Percentiles rank a stretch among this genome's conserved stretches.
Conservation (phyloP, 2,888 invertebrate genomes). For the Thelaira solivaga region DNA sequence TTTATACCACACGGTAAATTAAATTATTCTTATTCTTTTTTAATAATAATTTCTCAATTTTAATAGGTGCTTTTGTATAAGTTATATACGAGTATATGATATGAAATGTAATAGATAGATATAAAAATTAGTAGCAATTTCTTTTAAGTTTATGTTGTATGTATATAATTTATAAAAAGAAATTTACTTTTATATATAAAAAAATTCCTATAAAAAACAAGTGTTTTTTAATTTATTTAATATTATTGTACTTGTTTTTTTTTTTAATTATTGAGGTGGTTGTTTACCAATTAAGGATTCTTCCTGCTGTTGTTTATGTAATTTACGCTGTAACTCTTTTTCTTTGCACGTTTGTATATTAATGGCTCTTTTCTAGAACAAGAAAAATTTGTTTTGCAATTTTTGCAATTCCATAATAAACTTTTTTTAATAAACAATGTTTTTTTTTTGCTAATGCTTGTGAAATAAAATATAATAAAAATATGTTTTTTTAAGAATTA, state of each 20-base stretch:
- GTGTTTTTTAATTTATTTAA: conserved; percentile 8
- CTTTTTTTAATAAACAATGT: neutral
- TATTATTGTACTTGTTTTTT: neutral
- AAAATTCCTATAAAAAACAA: neutral
- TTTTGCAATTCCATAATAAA: conserved; percentile 12
- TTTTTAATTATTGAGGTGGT: conserved; percentile 48
- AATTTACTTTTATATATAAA: neutral
- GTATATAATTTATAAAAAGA: too few relatives aligned
- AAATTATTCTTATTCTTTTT: too few relatives aligned
- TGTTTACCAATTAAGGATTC: conserved; percentile 74
- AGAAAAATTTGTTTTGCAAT: conserved; percentile 37
- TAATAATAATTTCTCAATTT: too few relatives aligned
- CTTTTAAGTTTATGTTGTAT: too few relatives aligned
- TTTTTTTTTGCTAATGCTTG: neutral
- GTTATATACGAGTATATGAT: too few relatives aligned
- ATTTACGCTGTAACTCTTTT: conserved; percentile 73
- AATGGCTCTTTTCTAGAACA: conserved; percentile 74
- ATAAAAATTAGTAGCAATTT: too few relatives aligned
- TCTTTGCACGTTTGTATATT: conserved; percentile 74
- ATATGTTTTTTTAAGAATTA: too few relatives aligned
- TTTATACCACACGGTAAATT: too few relatives aligned
- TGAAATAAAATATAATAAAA: neutral
- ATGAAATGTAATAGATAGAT: too few relatives aligned
- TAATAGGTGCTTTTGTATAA: too few relatives aligned
- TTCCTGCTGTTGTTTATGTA: conserved; percentile 75